Evolutionary conservation across 2,888 invertebrate species (phyloP).

Genomic region (Colletes collaris): DNA sequence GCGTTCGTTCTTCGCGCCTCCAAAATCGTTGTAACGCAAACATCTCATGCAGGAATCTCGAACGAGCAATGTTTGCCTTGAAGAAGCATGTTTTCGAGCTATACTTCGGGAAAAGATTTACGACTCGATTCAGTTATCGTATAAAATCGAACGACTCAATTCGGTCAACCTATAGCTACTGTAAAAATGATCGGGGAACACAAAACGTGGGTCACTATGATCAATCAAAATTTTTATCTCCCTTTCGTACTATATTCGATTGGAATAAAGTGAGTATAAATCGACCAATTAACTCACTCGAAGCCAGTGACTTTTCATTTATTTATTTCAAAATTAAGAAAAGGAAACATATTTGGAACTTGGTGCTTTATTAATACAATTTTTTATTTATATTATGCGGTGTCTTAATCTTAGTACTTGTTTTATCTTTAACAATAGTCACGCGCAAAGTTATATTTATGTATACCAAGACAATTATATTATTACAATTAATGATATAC

Average conservation of each 20-base stretch:
- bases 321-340: no score
- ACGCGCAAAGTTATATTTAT: no score
- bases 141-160: constrained; percentile 34
- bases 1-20: constrained; percentile 11
- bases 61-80: constrained; percentile 29
- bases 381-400: no score
- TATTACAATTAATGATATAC: no score
- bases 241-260: background rate
- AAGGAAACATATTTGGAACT: no score
- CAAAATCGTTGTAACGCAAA: constrained; percentile 30
- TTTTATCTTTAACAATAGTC: no score
- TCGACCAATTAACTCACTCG: no score
- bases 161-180: background rate
- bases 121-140: constrained; percentile 42
- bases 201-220: background rate
- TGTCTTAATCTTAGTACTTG: no score
- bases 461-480: no score
- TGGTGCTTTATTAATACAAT: no score
- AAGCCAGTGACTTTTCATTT: no score
- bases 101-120: constrained; percentile 27
- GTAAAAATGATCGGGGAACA: constrained; percentile 22
- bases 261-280: no score
- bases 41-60: constrained; percentile 20
- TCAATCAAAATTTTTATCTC: background rate
- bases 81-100: background rate